Base-by-base conservation (phyloP, 1,140 invertebrate species). In the Hycleus phaleratus region DNA sequence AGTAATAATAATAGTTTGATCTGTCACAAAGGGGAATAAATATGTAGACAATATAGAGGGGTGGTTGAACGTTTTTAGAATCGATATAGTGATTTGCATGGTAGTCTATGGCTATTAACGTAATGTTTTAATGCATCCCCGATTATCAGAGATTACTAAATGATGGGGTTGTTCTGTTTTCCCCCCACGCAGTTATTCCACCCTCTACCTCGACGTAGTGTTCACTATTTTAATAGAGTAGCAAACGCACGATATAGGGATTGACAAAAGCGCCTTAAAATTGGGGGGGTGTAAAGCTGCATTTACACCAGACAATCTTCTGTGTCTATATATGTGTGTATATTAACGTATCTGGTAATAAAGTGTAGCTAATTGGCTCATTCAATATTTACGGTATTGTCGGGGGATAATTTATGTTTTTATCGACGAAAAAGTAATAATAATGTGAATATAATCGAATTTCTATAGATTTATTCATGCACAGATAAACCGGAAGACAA, bases 111-210 rank as follows among this genome's bases (percentile, higher is more conserved):
- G 54, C 65, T 66, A 66, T 66, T 66, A 66, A 26, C 46, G 62
- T 67, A 62, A 67, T 67, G 63, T 67, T 67, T 62, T 67, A 67
- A 67, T 67, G 65, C 63, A 67, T 60, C 59, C 55, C 65, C 63
- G 65, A 67, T 67, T 67, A 64, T 56, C 56, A 59, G 59, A 66
- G 64, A 66, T 66, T 66, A 64, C 65, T 62, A 64, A 67, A 64
- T 59, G 65, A 67, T 67, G 64, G 65, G 65, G 65, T 67, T 67
- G 65, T 62, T 46, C 65, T 62, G 4, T 3, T 1, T 32, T 1
- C 32, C 32, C 32, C 7, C 32, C 32, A 5, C 32, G 2, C 32
- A 18, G 18, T 18, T 18, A 18, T 18, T 7, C 32, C 3, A 4
- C 32, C 32, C 7, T 5, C 32, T 3, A 32, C 32, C 18, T 18